phyloP scores from a whole-genome alignment of 2,888 invertebrate species.

The Petrophora chlorosata region DNA sequence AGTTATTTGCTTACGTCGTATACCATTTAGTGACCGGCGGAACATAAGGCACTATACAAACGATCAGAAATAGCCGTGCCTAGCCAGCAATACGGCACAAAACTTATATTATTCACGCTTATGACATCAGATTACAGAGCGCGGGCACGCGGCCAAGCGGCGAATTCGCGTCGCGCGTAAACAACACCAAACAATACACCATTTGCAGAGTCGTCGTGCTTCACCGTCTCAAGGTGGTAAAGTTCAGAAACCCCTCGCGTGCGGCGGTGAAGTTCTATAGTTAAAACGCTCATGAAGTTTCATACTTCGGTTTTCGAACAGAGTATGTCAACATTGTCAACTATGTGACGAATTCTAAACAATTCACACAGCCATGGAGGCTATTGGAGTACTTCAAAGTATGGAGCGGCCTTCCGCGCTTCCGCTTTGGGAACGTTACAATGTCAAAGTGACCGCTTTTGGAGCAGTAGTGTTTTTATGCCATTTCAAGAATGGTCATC shows the following conservation, averaged over 20 bases:
- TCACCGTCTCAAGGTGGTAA: conserved; percentile 12
- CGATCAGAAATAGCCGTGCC: conserved; percentile 22
- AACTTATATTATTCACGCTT: conserved; percentile 37
- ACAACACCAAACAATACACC: conserved; percentile 37
- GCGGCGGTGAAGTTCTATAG: too few relatives aligned
- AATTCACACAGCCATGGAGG: background rate
- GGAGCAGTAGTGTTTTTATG: conserved; percentile 12
- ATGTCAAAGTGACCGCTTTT: conserved; percentile 18
- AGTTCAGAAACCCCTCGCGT: conserved; percentile 1
- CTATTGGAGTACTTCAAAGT: background rate
- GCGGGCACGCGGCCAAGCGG: conserved; percentile 50
- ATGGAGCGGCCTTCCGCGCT: conserved; percentile 12
- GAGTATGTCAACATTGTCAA: background rate
- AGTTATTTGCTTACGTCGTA: conserved; percentile 2
- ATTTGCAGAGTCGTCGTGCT: background rate
- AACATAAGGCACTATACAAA: conserved; percentile 75
- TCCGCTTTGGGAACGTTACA: conserved; percentile 12
- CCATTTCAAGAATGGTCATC: conserved; percentile 13
- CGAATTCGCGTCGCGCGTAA: conserved; percentile 41
- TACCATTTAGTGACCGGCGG: conserved; percentile 2
- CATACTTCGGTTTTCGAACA: too few relatives aligned
- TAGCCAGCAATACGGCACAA: conserved; percentile 3
- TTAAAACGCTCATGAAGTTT: too few relatives aligned
- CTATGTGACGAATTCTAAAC: conserved; percentile 1
- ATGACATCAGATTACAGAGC: conserved; percentile 46